Evolutionary conservation across 2,797 vertebrate species (phyloP).

Genomic region (Oryzias dopingdopingensis): DNA sequence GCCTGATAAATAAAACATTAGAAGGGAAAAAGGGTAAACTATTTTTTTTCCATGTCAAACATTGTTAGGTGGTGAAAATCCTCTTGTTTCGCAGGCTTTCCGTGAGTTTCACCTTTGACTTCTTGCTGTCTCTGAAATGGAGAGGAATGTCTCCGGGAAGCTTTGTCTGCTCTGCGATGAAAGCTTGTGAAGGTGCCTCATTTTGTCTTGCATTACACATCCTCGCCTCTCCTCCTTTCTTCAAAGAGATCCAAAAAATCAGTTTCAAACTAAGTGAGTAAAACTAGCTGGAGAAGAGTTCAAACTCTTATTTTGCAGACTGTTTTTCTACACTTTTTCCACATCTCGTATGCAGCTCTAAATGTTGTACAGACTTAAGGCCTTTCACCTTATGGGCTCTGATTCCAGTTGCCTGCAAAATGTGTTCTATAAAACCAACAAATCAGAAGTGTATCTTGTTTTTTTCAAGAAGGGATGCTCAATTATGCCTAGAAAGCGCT

Average conservation of each 20-base stretch:
- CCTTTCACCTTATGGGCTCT: constrained; percentile 74
- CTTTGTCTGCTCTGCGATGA: neutral
- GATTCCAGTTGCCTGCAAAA: constrained; percentile 58
- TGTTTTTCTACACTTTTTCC: constrained; percentile 6
- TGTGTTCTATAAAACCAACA: constrained; percentile 52
- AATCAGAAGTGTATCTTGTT: constrained; percentile 48
- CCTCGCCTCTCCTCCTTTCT: neutral
- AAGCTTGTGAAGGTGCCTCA: constrained; percentile 9
- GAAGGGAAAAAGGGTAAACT: no score
- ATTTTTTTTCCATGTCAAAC: neutral
- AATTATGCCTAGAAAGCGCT: constrained; percentile 63
- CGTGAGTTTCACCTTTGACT: constrained; percentile 41
- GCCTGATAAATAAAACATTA: neutral
- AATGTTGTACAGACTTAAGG: constrained; percentile 30
- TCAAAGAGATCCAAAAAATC: constrained; percentile 9
- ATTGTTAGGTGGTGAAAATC: neutral
- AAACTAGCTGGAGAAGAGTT: constrained; percentile 11
- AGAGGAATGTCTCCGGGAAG: constrained; percentile 26
- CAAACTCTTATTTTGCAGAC: constrained; percentile 7
- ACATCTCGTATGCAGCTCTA: constrained; percentile 5
- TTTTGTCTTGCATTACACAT: constrained; percentile 1
- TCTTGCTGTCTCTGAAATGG: constrained; percentile 38
- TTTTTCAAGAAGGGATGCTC: constrained; percentile 68
- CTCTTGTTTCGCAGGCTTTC: constrained; percentile 16
- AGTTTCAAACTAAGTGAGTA: constrained; percentile 12